Base-by-base conservation (phyloP, 2,888 invertebrate species). In the Melanchra persicariae region DNA sequence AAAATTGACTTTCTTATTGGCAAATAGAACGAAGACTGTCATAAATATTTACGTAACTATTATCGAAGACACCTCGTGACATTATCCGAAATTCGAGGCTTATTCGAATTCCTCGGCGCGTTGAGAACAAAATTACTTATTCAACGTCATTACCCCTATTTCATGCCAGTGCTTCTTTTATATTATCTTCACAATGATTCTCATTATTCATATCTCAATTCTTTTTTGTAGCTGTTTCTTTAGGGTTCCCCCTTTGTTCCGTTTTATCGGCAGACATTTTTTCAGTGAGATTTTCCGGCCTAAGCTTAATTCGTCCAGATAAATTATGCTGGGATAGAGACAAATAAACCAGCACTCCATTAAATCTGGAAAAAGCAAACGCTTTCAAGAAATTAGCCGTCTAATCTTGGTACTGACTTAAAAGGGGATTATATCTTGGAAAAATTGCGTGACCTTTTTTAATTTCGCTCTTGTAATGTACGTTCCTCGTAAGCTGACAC, bases 331-430 rank as follows among this genome's bases (percentile, higher is more conserved):
- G 82, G 90, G 91, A 93, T 91, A 85, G 82, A 85, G 82, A 85
- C 85, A 82, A 85, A 85, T 85, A 85, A 93, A 93, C 93, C 90
- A 80, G 87, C 89, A 92, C 91, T 92, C 92, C 93, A 93, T 93
- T 94, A 94, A 94, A 93, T 92, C 92, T 90, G 87, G 86, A 90
- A 91, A 91, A 92, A 91, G 90, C 88, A 90, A 92, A 92, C 88
- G 93, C 93, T 93, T 94, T 94, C 91, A 93, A 92, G 92, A 93
- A 93, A 94, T 93, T 93, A 93, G 92, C 89, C 75, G 86, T 90
- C 91, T 93, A 93, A 93, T 93, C 93, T 91, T 82, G 85, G 84
- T 84, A 86, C 86, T 84, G 86, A 87, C 89, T 88, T 91, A 87
- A 89, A 89, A 90, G 87, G 83, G 87, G 90, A 90, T 92, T 92